Percentiles rank a stretch among this genome's conserved stretches.
Conservation (phyloP, 2,113 vertebrate species). For the Podocnemis expansa region DNA sequence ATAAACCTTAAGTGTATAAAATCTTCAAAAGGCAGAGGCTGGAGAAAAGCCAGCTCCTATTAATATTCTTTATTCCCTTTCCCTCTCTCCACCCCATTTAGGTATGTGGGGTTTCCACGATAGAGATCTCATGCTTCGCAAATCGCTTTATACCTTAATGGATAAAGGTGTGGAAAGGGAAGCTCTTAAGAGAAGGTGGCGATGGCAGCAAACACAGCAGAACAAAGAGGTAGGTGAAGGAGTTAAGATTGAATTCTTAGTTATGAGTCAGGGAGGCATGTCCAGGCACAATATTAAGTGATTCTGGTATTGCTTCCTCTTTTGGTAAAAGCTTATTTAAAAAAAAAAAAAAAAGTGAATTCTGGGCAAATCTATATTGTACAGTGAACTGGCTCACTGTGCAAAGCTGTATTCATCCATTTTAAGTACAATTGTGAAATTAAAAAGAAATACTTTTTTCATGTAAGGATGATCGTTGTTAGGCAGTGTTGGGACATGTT, state of each 20-base stretch:
- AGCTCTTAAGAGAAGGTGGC: slow-evolving; percentile 90
- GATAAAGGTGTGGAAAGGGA: slow-evolving; percentile 90
- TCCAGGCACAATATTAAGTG: accelerated
- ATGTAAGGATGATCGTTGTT: accelerated
- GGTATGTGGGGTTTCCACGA: slow-evolving; percentile 99
- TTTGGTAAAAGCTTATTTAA: accelerated
- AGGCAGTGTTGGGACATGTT: accelerated
- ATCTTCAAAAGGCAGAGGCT: accelerated
- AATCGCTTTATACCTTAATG: slow-evolving; percentile 92
- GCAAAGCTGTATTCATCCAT: accelerated
- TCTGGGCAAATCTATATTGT: not conserved
- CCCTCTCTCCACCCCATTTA: slow-evolving; percentile 18
- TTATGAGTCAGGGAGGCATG: accelerated
- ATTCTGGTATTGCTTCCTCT: not conserved
- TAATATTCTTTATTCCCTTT: not conserved
- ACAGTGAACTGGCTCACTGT: accelerated
- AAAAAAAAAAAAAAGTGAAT: too few species aligned
- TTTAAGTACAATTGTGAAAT: not conserved
- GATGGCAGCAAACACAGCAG: slow-evolving; percentile 97
- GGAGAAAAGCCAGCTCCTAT: accelerated
- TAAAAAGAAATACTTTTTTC: accelerated
- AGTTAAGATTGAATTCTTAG: accelerated
- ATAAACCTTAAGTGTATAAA: not conserved
- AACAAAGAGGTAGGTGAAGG: slow-evolving; percentile 91
- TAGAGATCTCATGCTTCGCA: slow-evolving; percentile 91